Conservation (phyloP, 2,113 vertebrate species). For the Trinectes maculatus region DNA sequence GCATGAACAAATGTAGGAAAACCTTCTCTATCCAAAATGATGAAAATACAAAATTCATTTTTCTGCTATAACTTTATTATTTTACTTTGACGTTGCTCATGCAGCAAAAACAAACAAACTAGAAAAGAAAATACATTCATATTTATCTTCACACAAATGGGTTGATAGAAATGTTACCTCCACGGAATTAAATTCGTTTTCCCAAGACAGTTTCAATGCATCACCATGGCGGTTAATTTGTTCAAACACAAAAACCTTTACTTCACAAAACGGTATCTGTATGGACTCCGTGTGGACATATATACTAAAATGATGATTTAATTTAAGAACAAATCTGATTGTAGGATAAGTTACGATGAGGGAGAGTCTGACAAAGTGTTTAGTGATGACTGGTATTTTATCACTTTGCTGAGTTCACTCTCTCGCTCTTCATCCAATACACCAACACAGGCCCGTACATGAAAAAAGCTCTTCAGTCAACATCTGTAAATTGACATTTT, state of each 20-base stretch:
- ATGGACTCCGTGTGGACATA: not conserved
- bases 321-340: not conserved
- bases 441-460: not conserved
- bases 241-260: no score
- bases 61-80: no score
- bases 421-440: not conserved
- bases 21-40: not conserved
- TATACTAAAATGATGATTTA: not conserved
- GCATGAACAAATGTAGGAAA: not conserved
- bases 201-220: no score
- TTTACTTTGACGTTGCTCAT: no score
- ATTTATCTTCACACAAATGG: no score
- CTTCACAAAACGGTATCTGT: no score
- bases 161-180: no score
- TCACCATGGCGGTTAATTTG: no score
- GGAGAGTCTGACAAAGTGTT: not conserved
- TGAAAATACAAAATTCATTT: no score
- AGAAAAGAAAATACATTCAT: no score
- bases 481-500: not conserved
- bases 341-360: not conserved
- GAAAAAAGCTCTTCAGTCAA: not conserved
- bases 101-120: no score
- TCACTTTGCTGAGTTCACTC: not conserved
- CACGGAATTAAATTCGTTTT: no score
- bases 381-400: not conserved